Evolutionary conservation across 2,888 invertebrate genomes (phyloP), one percentile per base, ranked within the genome.

Genomic region (Galerucella calmariensis): DNA sequence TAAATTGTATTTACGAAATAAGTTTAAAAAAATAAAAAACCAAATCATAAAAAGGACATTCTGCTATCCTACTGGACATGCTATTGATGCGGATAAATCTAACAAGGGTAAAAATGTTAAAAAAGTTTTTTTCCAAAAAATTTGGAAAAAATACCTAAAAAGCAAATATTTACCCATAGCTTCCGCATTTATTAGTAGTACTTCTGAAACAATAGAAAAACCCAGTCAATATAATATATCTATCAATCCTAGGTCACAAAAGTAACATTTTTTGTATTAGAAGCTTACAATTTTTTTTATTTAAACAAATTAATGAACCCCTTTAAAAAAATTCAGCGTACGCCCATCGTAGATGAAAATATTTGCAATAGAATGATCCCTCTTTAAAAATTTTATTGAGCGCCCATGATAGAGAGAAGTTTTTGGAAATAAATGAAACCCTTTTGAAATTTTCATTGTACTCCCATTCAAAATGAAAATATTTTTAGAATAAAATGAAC

Each of bases 161-260:
- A 44, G 2, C 44, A 63, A 65, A 65, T 65, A 65, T 65, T 65
- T 65, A 65, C 63, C 63, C 63, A 65, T 41, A 46, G 63, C 63
- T 65, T 65, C 63, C 63, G 63, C 63, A 46, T 65, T 65, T 44
- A 20, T 16, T 65, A 65, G 63, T n/a, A 65, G 63, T 65, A 65
- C 46, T 65, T 65, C 63, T 65, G 63, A 65, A 65, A 65, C 63
- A 65, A 65, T 65, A 65, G 44, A 35, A 65, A 65, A 65, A 65
- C 63, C 63, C 44, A 44, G 46, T 65, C 41, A 65, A 65, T 65
- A 65, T 0, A 56, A 56, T 16, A 56, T 56, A 48, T 14, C 20
- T n/a, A 53, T 53, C 14, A 53, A n/a, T 8, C 6, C n/a, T 14
- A 53, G n/a, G 16, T 53, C 14, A 53, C 53, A n/a, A 53, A 53